These are phyloP conservation scores for Platichthys flesus DNA, from an alignment of 2,113 vertebrate genomes.

Conservation along the genomic window DNA sequence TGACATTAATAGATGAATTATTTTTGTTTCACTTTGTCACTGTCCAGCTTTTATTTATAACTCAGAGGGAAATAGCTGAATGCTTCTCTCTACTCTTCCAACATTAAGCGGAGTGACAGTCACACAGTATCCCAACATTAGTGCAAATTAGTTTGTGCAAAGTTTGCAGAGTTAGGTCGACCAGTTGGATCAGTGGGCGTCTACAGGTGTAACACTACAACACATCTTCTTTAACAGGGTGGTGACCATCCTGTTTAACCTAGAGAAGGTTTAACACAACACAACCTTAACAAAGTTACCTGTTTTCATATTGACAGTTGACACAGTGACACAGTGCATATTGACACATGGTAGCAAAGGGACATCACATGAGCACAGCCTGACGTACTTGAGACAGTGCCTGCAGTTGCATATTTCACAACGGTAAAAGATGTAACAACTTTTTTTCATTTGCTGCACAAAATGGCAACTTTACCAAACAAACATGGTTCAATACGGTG, in stretches of 20 bases:
- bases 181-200: background rate
- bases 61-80: background rate
- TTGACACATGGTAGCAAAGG: background rate
- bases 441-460: background rate
- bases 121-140: no score
- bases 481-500: background rate
- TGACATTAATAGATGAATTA: no score
- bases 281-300: conserved; percentile 3
- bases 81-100: no score
- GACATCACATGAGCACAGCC: background rate
- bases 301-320: conserved; percentile 16
- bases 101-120: no score
- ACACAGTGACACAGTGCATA: conserved; percentile 14
- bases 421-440: no score
- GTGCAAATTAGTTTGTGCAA: no score
- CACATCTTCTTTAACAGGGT: background rate
- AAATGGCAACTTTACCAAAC: background rate
- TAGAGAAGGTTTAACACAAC: conserved; percentile 11
- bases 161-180: background rate
- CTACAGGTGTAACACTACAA: background rate
- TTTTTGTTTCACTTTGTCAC: background rate
- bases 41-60: no score
- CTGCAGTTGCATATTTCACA: no score
- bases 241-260: background rate
- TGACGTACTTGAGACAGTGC: no score